Evolutionary conservation across 2,797 vertebrate genomes (phyloP).

Genomic region (Manis crassicaudata): DNA sequence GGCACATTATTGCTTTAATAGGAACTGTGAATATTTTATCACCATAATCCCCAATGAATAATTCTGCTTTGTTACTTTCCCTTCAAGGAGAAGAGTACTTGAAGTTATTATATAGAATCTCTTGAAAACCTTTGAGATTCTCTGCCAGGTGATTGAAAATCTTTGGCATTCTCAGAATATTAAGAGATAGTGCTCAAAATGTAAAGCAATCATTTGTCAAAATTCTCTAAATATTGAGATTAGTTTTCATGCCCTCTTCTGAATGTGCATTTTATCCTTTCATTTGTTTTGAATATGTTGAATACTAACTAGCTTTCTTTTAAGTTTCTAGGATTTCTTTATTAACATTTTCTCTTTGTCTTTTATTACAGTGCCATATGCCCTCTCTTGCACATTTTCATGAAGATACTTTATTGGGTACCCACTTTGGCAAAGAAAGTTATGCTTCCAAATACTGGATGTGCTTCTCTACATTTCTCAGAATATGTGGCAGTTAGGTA

Average conservation of each 20-base stretch:
- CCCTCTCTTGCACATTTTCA: neutral
- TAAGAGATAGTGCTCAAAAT: constrained; percentile 44
- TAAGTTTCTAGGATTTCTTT: constrained; percentile 48
- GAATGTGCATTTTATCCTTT: constrained; percentile 48
- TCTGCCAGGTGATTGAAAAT: constrained; percentile 50
- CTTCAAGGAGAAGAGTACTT: constrained; percentile 46
- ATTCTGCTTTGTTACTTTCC: constrained; percentile 63
- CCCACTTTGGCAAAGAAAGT: neutral
- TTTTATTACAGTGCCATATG: neutral
- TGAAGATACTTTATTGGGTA: neutral
- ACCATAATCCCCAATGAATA: constrained; percentile 62
- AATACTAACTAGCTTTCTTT: constrained; percentile 17
- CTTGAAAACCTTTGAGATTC: constrained; percentile 59
- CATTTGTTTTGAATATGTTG: constrained; percentile 3
- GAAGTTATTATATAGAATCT: constrained; percentile 47
- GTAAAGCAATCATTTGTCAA: constrained; percentile 30
- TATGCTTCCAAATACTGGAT: neutral
- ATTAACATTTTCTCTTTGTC: constrained; percentile 13
- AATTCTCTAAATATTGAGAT: constrained; percentile 59
- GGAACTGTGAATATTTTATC: constrained; percentile 65
- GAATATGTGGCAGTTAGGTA: neutral
- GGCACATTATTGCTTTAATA: constrained; percentile 67
- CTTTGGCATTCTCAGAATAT: neutral
- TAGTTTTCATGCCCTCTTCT: constrained; percentile 32
- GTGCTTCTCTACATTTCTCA: neutral